Base-by-base conservation (phyloP, 2,113 vertebrate species). In the Pholis gunnellus region DNA sequence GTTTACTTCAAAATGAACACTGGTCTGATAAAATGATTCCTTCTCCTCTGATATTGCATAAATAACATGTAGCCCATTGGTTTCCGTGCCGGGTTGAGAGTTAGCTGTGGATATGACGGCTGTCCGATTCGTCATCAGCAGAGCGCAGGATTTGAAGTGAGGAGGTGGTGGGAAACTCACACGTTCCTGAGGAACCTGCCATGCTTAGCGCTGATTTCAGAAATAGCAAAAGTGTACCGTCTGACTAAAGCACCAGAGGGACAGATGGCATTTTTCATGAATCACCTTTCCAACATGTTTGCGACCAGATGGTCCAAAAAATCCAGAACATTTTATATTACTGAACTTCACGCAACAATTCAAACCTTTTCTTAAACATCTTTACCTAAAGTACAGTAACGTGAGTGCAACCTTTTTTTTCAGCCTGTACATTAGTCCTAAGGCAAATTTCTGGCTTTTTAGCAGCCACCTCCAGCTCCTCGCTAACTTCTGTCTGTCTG, bases 251-350 rank as follows among this genome's bases (percentile, higher is more conserved):
- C 34, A 18, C 59, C 61, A 0, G 29, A 82, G 78, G 40, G 79
- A 77, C 92, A 93, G 88, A 92, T 92, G 89, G 83, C 85, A 27
- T 75, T 91, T 81, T 81, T 78, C 69, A 78, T 87, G 85, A 92
- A 90, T 91, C 89, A 92, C 92, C 89, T 93, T 85, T 86, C 68
- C 66, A 88, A 42, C 78, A 87, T 90, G 83, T 87, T 88, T 22
- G 11, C 0, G 9, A 88, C 79, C 89, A 91, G 86, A 87, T 88
- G 83, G 87, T 69, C 73, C 29, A 6, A 40, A 61, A 72, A 75
- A 36, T 2, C 44, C 71, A 71, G 25, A 66, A 75, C 54, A 80
- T 75, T 78, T 0, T 83, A 46, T 79, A 76, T 78, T 3, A 1
- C 2, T 1, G 18, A 72, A 5, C 46, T 48, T 5, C 3, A 22